Base-by-base conservation (phyloP, 92 coral and sea anemone genomes). In the Pocillopora meandrina region DNA sequence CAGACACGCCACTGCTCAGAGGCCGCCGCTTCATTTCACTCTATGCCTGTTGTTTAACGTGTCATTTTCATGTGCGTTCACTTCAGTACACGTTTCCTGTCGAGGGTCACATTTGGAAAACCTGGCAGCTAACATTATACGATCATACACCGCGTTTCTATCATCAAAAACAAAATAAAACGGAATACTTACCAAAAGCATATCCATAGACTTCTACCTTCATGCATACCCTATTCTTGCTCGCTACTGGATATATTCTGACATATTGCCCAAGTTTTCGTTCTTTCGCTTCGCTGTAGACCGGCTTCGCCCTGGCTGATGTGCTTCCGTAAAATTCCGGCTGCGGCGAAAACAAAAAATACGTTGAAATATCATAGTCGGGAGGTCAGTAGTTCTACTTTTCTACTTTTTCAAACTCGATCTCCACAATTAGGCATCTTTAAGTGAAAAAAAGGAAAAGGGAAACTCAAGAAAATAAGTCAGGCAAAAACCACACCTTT, bases 291-390 rank as follows among this genome's bases (percentile, higher is more conserved):
- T 6, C 31, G 31, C 31, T 71, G 78, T 59, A 82, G 26, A 14
- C 36, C 11, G 15, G 36, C 6, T 26, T 26, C 31, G 71, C 70
- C 16, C 5, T 20, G 5, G n/a, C 58, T 6, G 67, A 58, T 59
- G 12, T n/a, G 56, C 85, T 69, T 31, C 85, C 85, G 47, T 71
- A 34, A 31, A 82, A 82, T 57, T 82, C 85, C 36, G 85, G 85
- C 85, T 82, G 55, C 58, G 52, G 52, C 52, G 8, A 47, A 72
- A 52, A 20, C 10, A 1, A 82, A 23, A 26, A 10, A 1, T 26
- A 2, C 72, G 15, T 68, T 68, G 72, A 17, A 17, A 15, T 33
- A 42, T 42, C 52, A 42, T 7, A 42, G 52, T 42, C 8, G 8
- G 52, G 52, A 42, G 52, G 52, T 7, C 52, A 42, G 4, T 42